Base-by-base conservation (phyloP, 37 sponge, comb jelly and placozoan species). In the Geodia barretti region DNA sequence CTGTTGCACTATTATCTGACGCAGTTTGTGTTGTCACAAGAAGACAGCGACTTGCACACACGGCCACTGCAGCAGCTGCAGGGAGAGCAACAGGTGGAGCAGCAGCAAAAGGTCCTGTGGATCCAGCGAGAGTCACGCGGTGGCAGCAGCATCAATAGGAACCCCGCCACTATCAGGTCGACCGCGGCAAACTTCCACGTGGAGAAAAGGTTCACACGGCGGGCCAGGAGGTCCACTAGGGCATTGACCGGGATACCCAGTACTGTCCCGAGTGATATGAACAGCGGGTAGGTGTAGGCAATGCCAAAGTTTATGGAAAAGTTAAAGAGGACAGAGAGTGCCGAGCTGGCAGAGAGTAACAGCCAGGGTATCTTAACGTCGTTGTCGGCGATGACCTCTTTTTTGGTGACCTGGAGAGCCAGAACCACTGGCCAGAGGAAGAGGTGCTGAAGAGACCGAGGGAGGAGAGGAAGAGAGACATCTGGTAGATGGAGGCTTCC, bases 241-340 rank as follows among this genome's bases (percentile, higher is more conserved):
- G 96, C 96, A 92, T 90, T 96, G 8, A 96, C 11, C 11, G 96
- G 96, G 25, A 96, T 93, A 0, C 96, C 96, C 39, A 96, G 74
- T 2, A 96, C 68, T 28, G 96, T 96, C 4, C 96, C 96, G 25
- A 96, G 73, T 1, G 96, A 96, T 62, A 96, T 96, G 72, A 96
- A 96, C 23, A 96, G 77, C 0, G 96, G 96, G 64, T 86, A 96
- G 8, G 96, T 96, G 72, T 86, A 96, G 14, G 94, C 94, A 67
- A 96, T 93, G 1, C 96, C 96, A 84, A 96, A 96, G 73, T 92
- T 92, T 72, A 96, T 92, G 64, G 79, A 66, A 63, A 96, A 96
- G 54, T 96, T 93, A 64, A 96, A 96, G 20, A 90, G 39, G 9
- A 92, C 65, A 0, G 85, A 73, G 17, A 90, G 76, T 26, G 60